These are phyloP conservation scores for Batillaria attramentaria DNA, from an alignment of 1,140 invertebrate genomes.

Conservation along the genomic window DNA sequence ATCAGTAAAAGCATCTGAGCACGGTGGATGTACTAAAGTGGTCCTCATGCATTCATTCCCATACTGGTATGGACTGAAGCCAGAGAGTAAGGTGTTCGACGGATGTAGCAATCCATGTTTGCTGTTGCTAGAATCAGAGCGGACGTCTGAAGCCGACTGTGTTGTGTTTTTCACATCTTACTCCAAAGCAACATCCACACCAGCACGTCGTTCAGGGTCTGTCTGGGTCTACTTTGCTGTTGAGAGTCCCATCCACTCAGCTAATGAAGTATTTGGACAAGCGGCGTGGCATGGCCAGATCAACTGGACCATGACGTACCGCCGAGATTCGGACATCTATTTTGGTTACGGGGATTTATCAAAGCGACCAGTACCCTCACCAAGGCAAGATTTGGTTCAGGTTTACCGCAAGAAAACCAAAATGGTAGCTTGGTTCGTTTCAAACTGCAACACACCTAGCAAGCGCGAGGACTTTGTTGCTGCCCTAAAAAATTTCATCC, in stretches of 20 bases:
- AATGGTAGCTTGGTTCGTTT: conserved; percentile 78
- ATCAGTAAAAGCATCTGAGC: too few relatives aligned
- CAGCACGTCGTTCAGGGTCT: conserved; percentile 21
- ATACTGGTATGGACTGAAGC: conserved; percentile 31
- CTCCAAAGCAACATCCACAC: background rate
- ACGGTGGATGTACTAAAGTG: too few relatives aligned
- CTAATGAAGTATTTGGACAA: conserved; percentile 4
- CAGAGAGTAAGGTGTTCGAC: conserved; percentile 1
- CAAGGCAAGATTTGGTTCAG: too few relatives aligned
- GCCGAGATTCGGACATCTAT: conserved; percentile 74
- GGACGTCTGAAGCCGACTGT: conserved; percentile 16
- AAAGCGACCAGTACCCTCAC: too few relatives aligned
- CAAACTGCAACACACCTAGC: conserved; percentile 76
- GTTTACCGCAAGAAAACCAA: too few relatives aligned
- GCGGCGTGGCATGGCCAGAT: conserved; percentile 68
- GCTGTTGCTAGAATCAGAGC: conserved; percentile 5
- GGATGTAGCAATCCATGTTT: conserved; percentile 21
- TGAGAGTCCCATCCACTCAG: conserved; percentile 32
- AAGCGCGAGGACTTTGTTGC: conserved; percentile 75
- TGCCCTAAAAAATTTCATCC: conserved; percentile 74
- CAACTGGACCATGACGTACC: conserved; percentile 86
- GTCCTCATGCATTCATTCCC: conserved; percentile 36
- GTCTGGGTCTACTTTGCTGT: conserved; percentile 46
- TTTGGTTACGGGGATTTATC: conserved; percentile 47
- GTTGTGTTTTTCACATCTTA: conserved; percentile 32